Evolutionary conservation across 2,797 vertebrate genomes (phyloP), one percentile per base, ranked within the genome.

Genomic region (Girardinus metallicus): DNA sequence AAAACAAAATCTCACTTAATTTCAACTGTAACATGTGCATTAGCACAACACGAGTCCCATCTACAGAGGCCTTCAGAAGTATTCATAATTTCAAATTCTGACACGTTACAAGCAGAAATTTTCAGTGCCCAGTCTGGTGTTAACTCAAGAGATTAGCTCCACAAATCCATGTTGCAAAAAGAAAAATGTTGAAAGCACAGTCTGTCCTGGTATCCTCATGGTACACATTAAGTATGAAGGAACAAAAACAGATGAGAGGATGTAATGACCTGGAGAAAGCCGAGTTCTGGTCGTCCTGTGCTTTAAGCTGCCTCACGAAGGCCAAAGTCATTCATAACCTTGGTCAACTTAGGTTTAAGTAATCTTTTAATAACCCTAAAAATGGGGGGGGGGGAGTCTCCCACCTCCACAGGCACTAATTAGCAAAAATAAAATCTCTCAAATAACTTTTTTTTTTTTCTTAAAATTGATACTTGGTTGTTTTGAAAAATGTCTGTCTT

Each of bases 61-160:
- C 6, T 62, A 62, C 29, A 62, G 29, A 31, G 29, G 34, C 15
- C 29, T 62, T 16, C n/a, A 34, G 29, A 62, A 34, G 29, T 62
- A 34, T 62, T 62, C 29, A 62, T 34, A 8, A 15, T 16, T 15
- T 16, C 4, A 34, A 34, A 16, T 31, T 7, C 43, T 39, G 21
- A 6, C 29, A 60, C 10, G 55, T 60, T 60, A 31, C 55, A 15
- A 60, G n/a, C 29, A 62, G 29, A 34, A 18, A 41, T 1, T 5
- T 36, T 9, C 16, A 21, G 34, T 21, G 62, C 62, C 62, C 31
- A 8, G 16, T 23, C 62, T 9, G 34, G 1, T 4, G 18, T 39
- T 66, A 66, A 16, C 62, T 10, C 62, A 66, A 66, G 62, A 39
- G 62, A 66, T 66, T 66, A 62, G 29, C 57, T 34, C 29, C 57